These are phyloP conservation scores for Phrynocephalus versicolor DNA, from an alignment of 2,113 vertebrate genomes.

Conservation along the genomic window DNA sequence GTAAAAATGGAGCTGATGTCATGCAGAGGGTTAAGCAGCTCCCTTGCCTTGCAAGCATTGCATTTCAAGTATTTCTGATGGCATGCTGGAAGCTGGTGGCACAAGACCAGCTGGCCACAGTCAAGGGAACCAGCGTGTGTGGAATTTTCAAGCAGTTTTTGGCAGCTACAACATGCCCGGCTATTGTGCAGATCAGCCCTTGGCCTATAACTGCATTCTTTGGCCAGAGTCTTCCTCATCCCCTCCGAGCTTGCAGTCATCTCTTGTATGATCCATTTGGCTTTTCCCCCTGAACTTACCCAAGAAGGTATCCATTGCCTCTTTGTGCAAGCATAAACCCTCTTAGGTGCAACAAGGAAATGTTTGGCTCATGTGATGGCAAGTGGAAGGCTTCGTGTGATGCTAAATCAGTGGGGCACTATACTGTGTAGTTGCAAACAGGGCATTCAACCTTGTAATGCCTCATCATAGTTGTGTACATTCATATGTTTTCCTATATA, in stretches of 20 bases:
- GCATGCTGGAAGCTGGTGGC: not conserved
- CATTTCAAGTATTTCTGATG: not conserved
- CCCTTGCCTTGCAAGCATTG: not conserved
- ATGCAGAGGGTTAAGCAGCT: not conserved
- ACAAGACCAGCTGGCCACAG: not conserved
- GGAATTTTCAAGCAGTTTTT: not conserved
- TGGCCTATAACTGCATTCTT: not conserved
- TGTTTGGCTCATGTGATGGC: too few relatives aligned
- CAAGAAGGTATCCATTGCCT: too few relatives aligned
- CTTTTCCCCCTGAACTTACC: too few relatives aligned
- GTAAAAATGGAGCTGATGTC: not conserved
- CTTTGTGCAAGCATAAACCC: too few relatives aligned
- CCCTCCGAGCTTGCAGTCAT: too few relatives aligned
- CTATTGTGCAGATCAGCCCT: not conserved
- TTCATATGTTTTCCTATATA: not conserved
- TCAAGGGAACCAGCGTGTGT: not conserved
- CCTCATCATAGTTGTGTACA: not conserved
- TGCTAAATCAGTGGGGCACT: too few relatives aligned
- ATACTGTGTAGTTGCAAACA: too few relatives aligned
- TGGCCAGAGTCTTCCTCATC: too few relatives aligned
- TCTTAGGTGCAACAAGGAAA: too few relatives aligned
- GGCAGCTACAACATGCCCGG: not conserved
- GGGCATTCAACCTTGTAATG: not conserved
- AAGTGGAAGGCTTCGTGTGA: too few relatives aligned
- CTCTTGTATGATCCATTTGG: too few relatives aligned